These are phyloP conservation scores for Rhagonycha lutea DNA, from an alignment of 2,888 invertebrate genomes.

Conservation along the genomic window DNA sequence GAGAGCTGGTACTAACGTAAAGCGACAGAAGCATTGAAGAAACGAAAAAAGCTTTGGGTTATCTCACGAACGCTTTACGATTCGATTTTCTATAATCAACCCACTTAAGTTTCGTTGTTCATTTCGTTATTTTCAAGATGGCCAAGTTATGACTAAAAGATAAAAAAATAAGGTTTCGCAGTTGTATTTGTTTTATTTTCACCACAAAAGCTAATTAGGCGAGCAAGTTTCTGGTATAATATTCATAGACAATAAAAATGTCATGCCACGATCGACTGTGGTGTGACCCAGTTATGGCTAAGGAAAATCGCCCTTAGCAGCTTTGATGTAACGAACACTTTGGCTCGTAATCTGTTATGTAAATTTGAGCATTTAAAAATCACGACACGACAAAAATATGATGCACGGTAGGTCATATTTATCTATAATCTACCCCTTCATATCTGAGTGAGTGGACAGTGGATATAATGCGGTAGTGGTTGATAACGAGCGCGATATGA, in stretches of 20 bases:
- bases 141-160: neutral
- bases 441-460: slow-evolving; percentile 35
- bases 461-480: slow-evolving; percentile 26
- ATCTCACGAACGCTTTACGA: slow-evolving; percentile 41
- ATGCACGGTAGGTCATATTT: slow-evolving; percentile 39
- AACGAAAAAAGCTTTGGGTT: slow-evolving; percentile 37
- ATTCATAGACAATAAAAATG: slow-evolving; percentile 37
- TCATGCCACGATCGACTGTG: slow-evolving; percentile 33
- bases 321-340: slow-evolving; percentile 28
- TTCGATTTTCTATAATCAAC: neutral
- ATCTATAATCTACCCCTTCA: slow-evolving; percentile 38
- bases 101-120: slow-evolving; percentile 5
- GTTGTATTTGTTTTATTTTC: slow-evolving; percentile 11
- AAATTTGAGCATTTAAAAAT: slow-evolving; percentile 41
- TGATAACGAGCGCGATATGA: slow-evolving; percentile 26
- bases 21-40: slow-evolving; percentile 43
- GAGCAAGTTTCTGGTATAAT: slow-evolving; percentile 29
- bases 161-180: neutral
- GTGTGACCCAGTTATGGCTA: slow-evolving; percentile 25
- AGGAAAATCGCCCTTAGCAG: slow-evolving; percentile 24
- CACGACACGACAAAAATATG: slow-evolving; percentile 43
- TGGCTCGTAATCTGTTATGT: slow-evolving; percentile 36
- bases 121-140: slow-evolving; percentile 6
- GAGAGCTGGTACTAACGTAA: slow-evolving; percentile 42
- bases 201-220: slow-evolving; percentile 29